Evolutionary conservation across 2,888 invertebrate species (phyloP).

Genomic region (Microctonus hyperodae): DNA sequence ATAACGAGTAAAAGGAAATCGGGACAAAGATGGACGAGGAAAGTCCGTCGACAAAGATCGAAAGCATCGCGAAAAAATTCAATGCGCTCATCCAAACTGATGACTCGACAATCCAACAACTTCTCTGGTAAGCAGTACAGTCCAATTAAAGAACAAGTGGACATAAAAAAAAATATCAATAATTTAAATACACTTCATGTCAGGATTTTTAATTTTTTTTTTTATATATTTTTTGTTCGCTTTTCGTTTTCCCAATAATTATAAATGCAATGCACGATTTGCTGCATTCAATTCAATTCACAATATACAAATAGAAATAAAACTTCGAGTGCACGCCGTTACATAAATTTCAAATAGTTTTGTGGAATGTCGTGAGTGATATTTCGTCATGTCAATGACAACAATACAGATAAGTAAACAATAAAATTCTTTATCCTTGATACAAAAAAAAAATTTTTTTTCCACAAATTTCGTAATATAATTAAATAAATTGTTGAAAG

Average conservation of each 20-base stretch:
- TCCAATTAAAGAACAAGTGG: background rate
- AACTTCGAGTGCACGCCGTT: background rate
- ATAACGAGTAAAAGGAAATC: slow-evolving; percentile 41
- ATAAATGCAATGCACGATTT: background rate
- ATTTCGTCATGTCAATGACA: background rate
- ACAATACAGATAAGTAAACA: background rate
- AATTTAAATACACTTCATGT: background rate
- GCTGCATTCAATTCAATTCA: background rate
- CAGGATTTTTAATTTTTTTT: background rate
- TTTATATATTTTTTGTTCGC: too few species aligned
- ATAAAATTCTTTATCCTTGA: too few species aligned
- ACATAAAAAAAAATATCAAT: background rate
- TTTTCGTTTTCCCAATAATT: background rate
- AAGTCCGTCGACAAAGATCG: slow-evolving; percentile 71
- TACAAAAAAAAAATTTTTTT: background rate
- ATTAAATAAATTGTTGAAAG: background rate
- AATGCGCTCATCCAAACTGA: slow-evolving; percentile 33
- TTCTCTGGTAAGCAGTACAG: slow-evolving; percentile 36
- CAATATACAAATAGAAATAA: background rate
- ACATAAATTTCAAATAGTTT: background rate
- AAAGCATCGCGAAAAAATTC: slow-evolving; percentile 65
- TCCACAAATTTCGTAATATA: background rate
- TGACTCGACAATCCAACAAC: slow-evolving; percentile 33
- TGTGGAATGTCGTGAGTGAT: background rate
- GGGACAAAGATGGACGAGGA: slow-evolving; percentile 68